Evolutionary conservation across 2,113 vertebrate genomes (phyloP), one percentile per base, ranked within the genome.

Genomic region (Poecilia latipinna): DNA sequence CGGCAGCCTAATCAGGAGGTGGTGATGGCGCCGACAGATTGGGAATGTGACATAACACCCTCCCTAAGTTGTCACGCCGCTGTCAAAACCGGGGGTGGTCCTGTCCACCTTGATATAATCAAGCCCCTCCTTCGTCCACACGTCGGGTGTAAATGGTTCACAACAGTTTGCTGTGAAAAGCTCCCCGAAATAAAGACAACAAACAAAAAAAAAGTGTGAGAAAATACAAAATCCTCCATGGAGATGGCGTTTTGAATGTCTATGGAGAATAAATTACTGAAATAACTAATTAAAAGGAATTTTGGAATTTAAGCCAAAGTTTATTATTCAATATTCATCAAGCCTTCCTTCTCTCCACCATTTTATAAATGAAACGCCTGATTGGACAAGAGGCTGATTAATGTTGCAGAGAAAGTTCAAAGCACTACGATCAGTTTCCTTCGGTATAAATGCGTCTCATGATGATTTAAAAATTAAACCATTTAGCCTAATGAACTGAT

Each of bases 401-500:
- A 48, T 48, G 19, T 48, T 48, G 13, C 44, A 48, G 44, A 48
- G 44, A 69, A 33, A 75, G 80, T 75, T 64, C 61, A 70, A 79
- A 60, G 10, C 61, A 42, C 60, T 1, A 15, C 64, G 68, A 78
- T 75, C 62, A 71, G 71, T 80, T 88, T 63, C 44, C 44, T 19
- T 39, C 60, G 48, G 54, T 26, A 64, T 62, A 86, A 91, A 88
- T 71, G 86, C 84, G 72, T 84, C 70, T 90, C 37, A 54, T 64
- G 76, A 61, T 75, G 90, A 89, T 90, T 86, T 82, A 76, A 86
- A 88, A 73, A 80, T 70, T 88, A 80, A 88, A 89, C 42, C 85
- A 89, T 87, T 89, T 86, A 90, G 72, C 86, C 60, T 89, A 89
- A 93, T 90, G 84, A 92, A 91, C 79, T 65, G 75, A 86, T 75